A percentile compares a stretch with the other conserved stretches of the same genome.
Conservation (phyloP, 2,797 vertebrate species). For the Pelobates cultripes region DNA sequence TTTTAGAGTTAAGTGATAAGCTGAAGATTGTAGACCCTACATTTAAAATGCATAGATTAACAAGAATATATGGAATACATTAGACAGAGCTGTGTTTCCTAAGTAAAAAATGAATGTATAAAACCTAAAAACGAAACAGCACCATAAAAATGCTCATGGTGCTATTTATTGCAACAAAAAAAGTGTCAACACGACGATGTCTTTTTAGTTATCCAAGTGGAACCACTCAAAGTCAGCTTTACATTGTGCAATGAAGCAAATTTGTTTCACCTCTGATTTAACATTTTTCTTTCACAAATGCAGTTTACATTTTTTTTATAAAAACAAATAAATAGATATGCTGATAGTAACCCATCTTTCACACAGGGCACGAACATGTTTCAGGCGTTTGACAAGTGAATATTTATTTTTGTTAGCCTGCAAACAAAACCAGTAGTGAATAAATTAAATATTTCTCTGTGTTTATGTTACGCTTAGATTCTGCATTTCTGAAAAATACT, state of each 20-base stretch:
- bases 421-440: no score
- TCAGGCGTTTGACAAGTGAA: background rate
- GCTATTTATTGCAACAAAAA: conserved; percentile 35
- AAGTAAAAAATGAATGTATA: no score
- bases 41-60: no score
- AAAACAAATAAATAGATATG: conserved; percentile 9
- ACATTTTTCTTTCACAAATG: conserved; percentile 21
- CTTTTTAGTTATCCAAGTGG: conserved; percentile 50
- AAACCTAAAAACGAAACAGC: background rate
- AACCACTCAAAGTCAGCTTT: conserved; percentile 41
- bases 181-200: conserved; percentile 39
- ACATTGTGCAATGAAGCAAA: conserved; percentile 42
- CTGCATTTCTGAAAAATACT: no score
- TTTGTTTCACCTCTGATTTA: conserved; percentile 27
- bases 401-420: background rate
- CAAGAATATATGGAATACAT: no score
- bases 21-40: no score
- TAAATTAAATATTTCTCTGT: no score
- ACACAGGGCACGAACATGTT: background rate
- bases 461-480: no score
- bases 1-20: no score
- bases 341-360: background rate
- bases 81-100: no score
- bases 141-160: conserved; percentile 37
- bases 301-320: background rate